Evolutionary conservation across 2,888 invertebrate genomes (phyloP), one percentile per base, ranked within the genome.

Genomic region (Pharmacophagus antenor): DNA sequence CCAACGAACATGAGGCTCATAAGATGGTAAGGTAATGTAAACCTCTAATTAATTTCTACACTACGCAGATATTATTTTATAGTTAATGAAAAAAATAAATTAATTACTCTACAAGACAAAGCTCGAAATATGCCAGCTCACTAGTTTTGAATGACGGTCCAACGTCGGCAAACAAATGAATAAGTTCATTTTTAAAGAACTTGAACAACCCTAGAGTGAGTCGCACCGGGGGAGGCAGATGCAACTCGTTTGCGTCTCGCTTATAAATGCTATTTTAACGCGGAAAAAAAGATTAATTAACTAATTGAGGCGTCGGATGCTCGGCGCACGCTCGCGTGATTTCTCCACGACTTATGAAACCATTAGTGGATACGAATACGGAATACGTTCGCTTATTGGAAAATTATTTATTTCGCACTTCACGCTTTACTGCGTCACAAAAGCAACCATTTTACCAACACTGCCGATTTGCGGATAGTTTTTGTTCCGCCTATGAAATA

Each of bases 211-310:
- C 88, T 89, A 74, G 3, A 42, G 10, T 10, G 44, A 37, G 62
- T 61, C 64, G 72, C 72, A 74, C 70, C 67, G 73, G 82, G 80
- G 84, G 82, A 80, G 74, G 74, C 77, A 77, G 79, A 80, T 85
- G 82, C 84, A 86, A 80, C 81, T 81, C 85, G 86, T 80, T 84
- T 81, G 80, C 82, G 81, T 81, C 79, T 79, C 85, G 82, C 70
- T 87, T 85, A 85, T 88, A 89, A 89, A 89, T 87, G 87, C 85
- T 88, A 88, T 89, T 89, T 88, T 86, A 88, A 87, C 85, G 84
- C 84, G 85, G 88, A 84, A 88, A 89, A 88, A 89, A 88, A 88
- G 85, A 88, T 88, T 89, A 89, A 89, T 89, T 89, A 89, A 87
- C 88, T 89, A 89, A 90, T 89, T 89, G 90, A 88, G 83, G 82